Evolutionary conservation across 2,797 vertebrate species (phyloP).

Genomic region (Poecilia gillii): DNA sequence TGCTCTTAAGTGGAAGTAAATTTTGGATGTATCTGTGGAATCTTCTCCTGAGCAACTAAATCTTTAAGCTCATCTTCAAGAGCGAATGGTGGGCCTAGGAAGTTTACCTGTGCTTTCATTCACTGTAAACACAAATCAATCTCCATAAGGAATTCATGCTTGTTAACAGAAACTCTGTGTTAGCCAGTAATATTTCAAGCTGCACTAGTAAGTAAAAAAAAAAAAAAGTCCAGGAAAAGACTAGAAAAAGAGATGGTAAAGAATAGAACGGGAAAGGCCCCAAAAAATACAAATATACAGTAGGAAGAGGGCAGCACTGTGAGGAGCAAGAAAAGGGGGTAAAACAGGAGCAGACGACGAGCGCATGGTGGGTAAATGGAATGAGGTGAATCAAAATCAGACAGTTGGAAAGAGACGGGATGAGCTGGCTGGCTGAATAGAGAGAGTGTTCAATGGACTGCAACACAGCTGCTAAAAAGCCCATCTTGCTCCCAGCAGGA

Average conservation of each 20-base stretch:
- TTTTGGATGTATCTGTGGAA: not conserved
- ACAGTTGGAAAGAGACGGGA: slow-evolving; percentile 43
- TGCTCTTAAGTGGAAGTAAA: not conserved
- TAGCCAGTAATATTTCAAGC: not conserved
- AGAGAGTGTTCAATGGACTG: slow-evolving; percentile 60
- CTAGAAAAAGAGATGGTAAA: not conserved
- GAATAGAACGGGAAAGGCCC: not conserved
- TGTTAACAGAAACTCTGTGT: not conserved
- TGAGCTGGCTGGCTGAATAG: slow-evolving; percentile 35
- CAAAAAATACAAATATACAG: not conserved
- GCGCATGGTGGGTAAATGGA: slow-evolving; percentile 15
- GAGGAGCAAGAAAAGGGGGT: slow-evolving; percentile 12
- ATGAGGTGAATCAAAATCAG: slow-evolving; percentile 34
- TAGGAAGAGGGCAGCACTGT: slow-evolving; percentile 2
- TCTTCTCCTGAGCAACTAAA: not conserved
- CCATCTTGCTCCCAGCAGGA: slow-evolving; percentile 63
- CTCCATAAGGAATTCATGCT: not conserved
- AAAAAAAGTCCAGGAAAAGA: not conserved
- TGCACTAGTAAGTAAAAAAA: not conserved
- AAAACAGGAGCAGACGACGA: slow-evolving; percentile 4
- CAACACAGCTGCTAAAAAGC: slow-evolving; percentile 51
- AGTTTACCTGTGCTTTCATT: not conserved
- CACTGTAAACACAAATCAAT: not conserved
- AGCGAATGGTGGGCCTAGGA: not conserved
- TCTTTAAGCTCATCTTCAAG: slow-evolving; percentile 1